Conservation (phyloP, 2,797 vertebrate species). For the Botia kubotai region DNA sequence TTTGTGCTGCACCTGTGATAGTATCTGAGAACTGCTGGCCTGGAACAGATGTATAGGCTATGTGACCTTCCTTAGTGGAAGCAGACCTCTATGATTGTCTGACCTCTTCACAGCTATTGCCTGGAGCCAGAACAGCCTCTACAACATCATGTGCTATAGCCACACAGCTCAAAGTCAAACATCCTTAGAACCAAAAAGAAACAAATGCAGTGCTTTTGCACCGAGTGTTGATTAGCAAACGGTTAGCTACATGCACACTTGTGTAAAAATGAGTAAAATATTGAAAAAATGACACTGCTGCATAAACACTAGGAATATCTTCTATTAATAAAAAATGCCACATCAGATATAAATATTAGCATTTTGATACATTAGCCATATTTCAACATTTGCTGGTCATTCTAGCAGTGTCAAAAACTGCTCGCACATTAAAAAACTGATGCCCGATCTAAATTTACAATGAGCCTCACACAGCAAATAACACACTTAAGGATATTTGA, state of each 20-base stretch:
- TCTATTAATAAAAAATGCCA: constrained; percentile 41
- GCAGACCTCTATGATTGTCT: constrained; percentile 35
- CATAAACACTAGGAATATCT: constrained; percentile 11
- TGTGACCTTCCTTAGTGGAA: constrained; percentile 42
- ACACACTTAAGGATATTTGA: constrained; percentile 51
- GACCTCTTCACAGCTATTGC: constrained; percentile 41
- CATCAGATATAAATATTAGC: constrained; percentile 36
- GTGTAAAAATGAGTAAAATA: background rate
- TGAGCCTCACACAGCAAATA: constrained; percentile 47
- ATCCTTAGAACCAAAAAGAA: background rate
- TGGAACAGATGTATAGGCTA: constrained; percentile 47
- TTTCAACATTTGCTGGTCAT: constrained; percentile 41
- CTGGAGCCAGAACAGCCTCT: constrained; percentile 38
- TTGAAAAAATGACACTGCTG: background rate
- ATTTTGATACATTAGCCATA: constrained; percentile 19
- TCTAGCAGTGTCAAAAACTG: constrained; percentile 41
- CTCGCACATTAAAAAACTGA: constrained; percentile 20
- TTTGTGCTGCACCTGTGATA: constrained; percentile 68
- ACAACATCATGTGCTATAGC: background rate
- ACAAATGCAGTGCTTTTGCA: background rate
- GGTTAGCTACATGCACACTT: background rate
- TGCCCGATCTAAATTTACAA: constrained; percentile 49
- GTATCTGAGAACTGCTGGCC: constrained; percentile 47
- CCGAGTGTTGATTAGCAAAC: background rate
- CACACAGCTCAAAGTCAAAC: constrained; percentile 37